Evolutionary conservation across 2,888 invertebrate genomes (phyloP).

Genomic region (Eucriotettix oculatus): DNA sequence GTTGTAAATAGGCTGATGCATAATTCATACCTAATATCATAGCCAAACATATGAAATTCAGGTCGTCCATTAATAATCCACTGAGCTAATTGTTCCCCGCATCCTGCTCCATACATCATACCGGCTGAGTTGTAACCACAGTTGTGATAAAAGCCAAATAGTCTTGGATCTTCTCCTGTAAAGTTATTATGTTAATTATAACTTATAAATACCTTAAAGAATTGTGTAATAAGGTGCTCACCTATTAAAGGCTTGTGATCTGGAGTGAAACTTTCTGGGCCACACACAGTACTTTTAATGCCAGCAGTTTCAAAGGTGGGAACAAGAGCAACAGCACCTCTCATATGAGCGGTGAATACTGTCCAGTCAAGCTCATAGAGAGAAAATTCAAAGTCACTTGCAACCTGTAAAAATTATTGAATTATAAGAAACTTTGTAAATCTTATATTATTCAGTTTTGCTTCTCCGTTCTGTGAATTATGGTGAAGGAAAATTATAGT

Average conservation of each 20-base stretch:
- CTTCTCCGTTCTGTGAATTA: too few relatives aligned
- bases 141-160: slow-evolving; percentile 61
- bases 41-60: slow-evolving; percentile 67
- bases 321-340: slow-evolving; percentile 49
- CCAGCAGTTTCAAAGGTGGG: slow-evolving; percentile 59
- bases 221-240: slow-evolving; percentile 6
- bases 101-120: slow-evolving; percentile 83
- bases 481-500: too few relatives aligned
- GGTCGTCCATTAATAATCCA: slow-evolving; percentile 77
- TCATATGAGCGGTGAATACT: slow-evolving; percentile 59
- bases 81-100: slow-evolving; percentile 65
- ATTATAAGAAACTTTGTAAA: too few relatives aligned
- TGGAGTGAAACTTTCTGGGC: slow-evolving; percentile 83
- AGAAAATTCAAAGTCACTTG: slow-evolving; percentile 63
- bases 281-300: slow-evolving; percentile 73
- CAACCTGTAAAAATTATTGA: slow-evolving; percentile 30
- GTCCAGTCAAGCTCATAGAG: slow-evolving; percentile 79
- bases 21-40: slow-evolving; percentile 49
- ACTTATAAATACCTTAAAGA: neutral
- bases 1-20: neutral
- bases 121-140: slow-evolving; percentile 84
- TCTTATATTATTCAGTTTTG: too few relatives aligned
- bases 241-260: slow-evolving; percentile 82
- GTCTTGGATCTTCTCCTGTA: slow-evolving; percentile 22
- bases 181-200: neutral